Evolutionary conservation across 2,888 invertebrate genomes (phyloP).

Genomic region (Trichogramma evanescens): DNA sequence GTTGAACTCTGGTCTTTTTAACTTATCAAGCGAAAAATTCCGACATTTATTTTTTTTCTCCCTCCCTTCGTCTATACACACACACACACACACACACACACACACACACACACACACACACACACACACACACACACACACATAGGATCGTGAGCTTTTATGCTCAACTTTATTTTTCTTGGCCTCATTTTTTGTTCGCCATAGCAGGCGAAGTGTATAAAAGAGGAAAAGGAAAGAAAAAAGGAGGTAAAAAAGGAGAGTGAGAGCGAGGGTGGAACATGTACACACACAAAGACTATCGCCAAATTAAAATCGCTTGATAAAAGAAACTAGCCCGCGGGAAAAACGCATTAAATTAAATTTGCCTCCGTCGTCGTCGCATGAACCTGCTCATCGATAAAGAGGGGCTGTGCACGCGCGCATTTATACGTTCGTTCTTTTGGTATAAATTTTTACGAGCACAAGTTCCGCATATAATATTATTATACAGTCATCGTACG

Average conservation of each 20-base stretch:
- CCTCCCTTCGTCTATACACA: background rate
- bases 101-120: background rate
- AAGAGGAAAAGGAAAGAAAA: too few species aligned
- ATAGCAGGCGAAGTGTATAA: too few species aligned
- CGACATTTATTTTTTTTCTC: background rate
- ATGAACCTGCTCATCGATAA: background rate
- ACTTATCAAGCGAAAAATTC: background rate
- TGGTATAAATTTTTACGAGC: constrained; percentile 15
- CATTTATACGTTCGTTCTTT: background rate
- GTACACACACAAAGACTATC: background rate
- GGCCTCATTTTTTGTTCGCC: background rate
- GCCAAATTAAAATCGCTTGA: constrained; percentile 5
- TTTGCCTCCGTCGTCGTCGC: constrained; percentile 1
- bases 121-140: background rate
- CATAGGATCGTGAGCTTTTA: background rate
- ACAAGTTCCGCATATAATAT: background rate
- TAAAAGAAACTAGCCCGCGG: background rate
- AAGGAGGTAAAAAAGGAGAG: too few species aligned
- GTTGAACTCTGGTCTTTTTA: constrained; percentile 3
- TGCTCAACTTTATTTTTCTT: background rate
- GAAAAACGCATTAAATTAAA: constrained; percentile 13
- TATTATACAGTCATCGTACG: constrained; percentile 1
- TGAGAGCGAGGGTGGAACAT: background rate
- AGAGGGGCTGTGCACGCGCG: background rate
- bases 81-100: background rate